Evolutionary conservation across 37 sponge, comb jelly and placozoan genomes (phyloP).

Genomic region (Halichondria panicea): DNA sequence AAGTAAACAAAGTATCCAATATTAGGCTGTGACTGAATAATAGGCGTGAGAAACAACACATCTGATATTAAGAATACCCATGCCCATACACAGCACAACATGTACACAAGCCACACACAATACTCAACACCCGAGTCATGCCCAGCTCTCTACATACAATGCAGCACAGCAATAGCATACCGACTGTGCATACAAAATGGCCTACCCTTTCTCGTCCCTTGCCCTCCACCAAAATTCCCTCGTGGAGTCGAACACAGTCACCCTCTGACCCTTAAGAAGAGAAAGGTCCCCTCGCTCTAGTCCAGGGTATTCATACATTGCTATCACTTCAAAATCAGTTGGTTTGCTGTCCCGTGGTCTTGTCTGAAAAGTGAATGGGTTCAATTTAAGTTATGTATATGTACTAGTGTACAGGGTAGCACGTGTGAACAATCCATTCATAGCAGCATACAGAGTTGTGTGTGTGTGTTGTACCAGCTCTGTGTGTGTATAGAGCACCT

Average conservation of each 20-base stretch:
- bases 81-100: too few relatives aligned
- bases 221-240: slow-evolving; percentile 86
- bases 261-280: slow-evolving; percentile 66
- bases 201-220: slow-evolving; percentile 54
- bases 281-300: slow-evolving; percentile 71
- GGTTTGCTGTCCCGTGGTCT: slow-evolving; percentile 10
- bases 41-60: too few relatives aligned
- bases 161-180: not conserved
- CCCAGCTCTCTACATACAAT: not conserved
- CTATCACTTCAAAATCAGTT: slow-evolving; percentile 73
- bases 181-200: not conserved
- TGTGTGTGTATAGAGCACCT: too few relatives aligned
- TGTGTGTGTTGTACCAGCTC: too few relatives aligned
- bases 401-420: too few relatives aligned
- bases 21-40: too few relatives aligned
- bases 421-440: too few relatives aligned
- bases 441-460: too few relatives aligned
- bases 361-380: not conserved
- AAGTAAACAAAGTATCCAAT: too few relatives aligned
- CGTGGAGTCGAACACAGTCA: slow-evolving; percentile 59
- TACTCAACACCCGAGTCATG: too few relatives aligned
- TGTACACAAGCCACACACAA: too few relatives aligned
- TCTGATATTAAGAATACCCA: too few relatives aligned
- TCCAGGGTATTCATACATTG: slow-evolving; percentile 74
- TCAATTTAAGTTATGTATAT: not conserved